phyloP scores from a whole-genome alignment of 2,888 invertebrate genomes.

The Crocallis elinguaria region DNA sequence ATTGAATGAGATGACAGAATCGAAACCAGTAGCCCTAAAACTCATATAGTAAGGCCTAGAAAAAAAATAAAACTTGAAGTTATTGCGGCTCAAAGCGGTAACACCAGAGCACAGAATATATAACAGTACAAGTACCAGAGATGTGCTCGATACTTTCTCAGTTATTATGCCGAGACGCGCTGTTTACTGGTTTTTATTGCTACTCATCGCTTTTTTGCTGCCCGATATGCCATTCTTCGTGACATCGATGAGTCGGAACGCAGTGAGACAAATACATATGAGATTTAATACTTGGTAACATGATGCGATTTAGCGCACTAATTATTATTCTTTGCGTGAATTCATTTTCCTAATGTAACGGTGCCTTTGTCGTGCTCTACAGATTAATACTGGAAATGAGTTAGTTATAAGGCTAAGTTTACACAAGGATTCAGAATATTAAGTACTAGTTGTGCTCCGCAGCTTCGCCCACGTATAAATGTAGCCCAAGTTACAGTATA shows the following conservation, averaged over 20 bases:
- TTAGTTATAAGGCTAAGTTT: too few relatives aligned
- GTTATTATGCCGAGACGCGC: slow-evolving; percentile 48
- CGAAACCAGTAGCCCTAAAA: too few relatives aligned
- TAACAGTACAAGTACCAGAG: slow-evolving; percentile 36
- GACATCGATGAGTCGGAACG: slow-evolving; percentile 12
- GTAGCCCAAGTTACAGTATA: too few relatives aligned
- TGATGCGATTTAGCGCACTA: slow-evolving; percentile 1
- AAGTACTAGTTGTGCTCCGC: too few relatives aligned
- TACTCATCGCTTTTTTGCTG: neutral
- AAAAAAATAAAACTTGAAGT: too few relatives aligned
- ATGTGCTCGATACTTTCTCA: slow-evolving; percentile 57
- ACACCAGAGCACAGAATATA: too few relatives aligned
- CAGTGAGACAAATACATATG: slow-evolving; percentile 13
- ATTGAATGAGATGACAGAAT: too few relatives aligned
- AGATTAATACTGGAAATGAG: too few relatives aligned
- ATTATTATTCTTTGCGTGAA: slow-evolving; percentile 1
- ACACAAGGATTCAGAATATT: too few relatives aligned
- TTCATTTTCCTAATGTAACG: neutral
- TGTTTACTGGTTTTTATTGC: slow-evolving; percentile 17
- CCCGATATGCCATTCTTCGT: slow-evolving; percentile 9
- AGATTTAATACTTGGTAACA: slow-evolving; percentile 16
- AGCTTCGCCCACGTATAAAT: too few relatives aligned
- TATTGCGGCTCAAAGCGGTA: slow-evolving; percentile 51
- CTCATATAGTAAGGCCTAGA: too few relatives aligned
- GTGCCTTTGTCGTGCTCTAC: too few relatives aligned